Evolutionary conservation across 2,888 invertebrate genomes (phyloP).

Genomic region (Drosophila neoperkinsi): DNA sequence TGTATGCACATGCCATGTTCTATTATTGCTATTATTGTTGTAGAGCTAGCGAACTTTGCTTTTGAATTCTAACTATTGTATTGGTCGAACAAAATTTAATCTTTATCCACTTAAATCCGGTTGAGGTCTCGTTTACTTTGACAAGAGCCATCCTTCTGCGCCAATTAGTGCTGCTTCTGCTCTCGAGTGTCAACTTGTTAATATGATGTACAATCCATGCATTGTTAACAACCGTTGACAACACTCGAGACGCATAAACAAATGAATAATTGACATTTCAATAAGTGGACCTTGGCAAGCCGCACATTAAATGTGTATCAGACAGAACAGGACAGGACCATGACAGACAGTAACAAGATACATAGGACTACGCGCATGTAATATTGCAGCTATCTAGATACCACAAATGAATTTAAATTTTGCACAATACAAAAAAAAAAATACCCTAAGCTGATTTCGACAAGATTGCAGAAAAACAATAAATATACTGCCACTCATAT

Average conservation of each 20-base stretch:
- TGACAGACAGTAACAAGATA: background rate
- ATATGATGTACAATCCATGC: slow-evolving; percentile 5
- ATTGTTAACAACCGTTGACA: slow-evolving; percentile 24
- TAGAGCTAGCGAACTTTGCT: background rate
- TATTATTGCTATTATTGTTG: background rate
- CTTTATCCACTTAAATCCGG: slow-evolving; percentile 1
- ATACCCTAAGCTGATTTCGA: background rate
- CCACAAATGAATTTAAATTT: background rate
- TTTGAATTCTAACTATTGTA: background rate
- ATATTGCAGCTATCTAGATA: background rate
- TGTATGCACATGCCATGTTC: background rate
- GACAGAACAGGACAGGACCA: background rate
- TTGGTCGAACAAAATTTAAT: slow-evolving; percentile 5
- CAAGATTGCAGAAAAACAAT: background rate
- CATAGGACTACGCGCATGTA: background rate
- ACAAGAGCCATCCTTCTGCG: background rate
- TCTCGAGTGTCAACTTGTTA: slow-evolving; percentile 12
- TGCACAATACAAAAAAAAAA: background rate
- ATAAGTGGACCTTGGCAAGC: slow-evolving; percentile 60
- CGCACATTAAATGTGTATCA: slow-evolving; percentile 15
- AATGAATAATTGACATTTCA: slow-evolving; percentile 68
- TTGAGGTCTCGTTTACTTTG: slow-evolving; percentile 1
- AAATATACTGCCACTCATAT: background rate
- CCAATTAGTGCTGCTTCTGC: slow-evolving; percentile 15
- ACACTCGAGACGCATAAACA: slow-evolving; percentile 45